phyloP scores from a whole-genome alignment of 2,797 vertebrate genomes.

The Notamacropus eugenii region DNA sequence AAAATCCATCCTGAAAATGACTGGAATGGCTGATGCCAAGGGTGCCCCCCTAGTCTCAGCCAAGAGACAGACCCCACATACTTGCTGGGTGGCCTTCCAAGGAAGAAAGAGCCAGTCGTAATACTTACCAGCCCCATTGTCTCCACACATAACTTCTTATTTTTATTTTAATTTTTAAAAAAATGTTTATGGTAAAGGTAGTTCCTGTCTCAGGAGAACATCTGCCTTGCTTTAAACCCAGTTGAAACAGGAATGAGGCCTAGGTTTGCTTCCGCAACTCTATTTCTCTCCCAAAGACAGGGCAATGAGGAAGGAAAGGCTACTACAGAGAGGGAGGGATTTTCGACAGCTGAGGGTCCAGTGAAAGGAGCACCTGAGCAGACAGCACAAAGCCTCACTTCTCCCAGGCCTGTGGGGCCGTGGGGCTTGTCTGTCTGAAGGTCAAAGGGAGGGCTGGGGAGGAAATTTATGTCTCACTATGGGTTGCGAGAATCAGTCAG shows the following conservation, averaged over 20 bases:
- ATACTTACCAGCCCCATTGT: not conserved
- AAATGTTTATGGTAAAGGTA: not conserved
- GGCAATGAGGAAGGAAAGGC: conserved; percentile 77
- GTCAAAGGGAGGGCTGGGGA: conserved; percentile 84
- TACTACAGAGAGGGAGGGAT: conserved; percentile 66
- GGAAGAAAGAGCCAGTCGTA: not conserved
- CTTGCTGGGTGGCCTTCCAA: not conserved
- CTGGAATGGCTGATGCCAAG: not conserved
- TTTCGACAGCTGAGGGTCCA: conserved; percentile 66
- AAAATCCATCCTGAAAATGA: not conserved
- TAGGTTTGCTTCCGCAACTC: conserved; percentile 66
- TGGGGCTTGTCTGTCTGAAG: conserved; percentile 71
- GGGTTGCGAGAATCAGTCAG: conserved; percentile 84
- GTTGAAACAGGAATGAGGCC: conserved; percentile 47
- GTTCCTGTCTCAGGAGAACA: conserved; percentile 24
- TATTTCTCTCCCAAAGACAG: conserved; percentile 73
- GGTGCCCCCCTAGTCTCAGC: not conserved
- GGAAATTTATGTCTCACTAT: conserved; percentile 86
- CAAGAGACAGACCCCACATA: not conserved
- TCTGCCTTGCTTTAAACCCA: conserved; percentile 58
- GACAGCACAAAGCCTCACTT: conserved; percentile 59
- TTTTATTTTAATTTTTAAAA: conserved; percentile 9
- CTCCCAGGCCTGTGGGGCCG: conserved; percentile 51
- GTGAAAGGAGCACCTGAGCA: conserved; percentile 80
- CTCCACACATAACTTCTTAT: conserved; percentile 33